These are phyloP conservation scores for Clusia tigrina DNA, from an alignment of 2,888 invertebrate genomes.

Conservation along the genomic window DNA sequence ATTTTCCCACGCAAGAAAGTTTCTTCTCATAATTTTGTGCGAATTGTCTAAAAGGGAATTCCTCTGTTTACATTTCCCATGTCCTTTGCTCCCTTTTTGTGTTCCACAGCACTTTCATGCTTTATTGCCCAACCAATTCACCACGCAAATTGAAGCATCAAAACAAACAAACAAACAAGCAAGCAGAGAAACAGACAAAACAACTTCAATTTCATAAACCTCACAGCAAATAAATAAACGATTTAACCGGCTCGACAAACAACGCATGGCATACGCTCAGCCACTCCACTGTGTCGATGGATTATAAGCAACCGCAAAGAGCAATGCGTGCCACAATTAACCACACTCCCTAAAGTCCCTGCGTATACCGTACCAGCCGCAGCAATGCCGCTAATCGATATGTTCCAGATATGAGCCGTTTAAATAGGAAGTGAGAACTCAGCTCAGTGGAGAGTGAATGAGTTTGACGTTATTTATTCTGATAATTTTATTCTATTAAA, in stretches of 20 bases:
- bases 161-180: slow-evolving; percentile 58
- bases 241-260: neutral
- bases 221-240: slow-evolving; percentile 65
- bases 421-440: too few relatives aligned
- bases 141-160: slow-evolving; percentile 69
- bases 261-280: too few relatives aligned
- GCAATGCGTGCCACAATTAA: slow-evolving; percentile 29
- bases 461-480: too few relatives aligned
- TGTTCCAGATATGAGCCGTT: slow-evolving; percentile 46
- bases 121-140: neutral
- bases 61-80: neutral
- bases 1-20: too few relatives aligned
- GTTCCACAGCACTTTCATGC: neutral
- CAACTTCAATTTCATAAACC: slow-evolving; percentile 4
- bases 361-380: slow-evolving; percentile 36
- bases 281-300: neutral
- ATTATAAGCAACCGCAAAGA: neutral
- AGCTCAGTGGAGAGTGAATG: too few relatives aligned
- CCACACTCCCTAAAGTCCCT: slow-evolving; percentile 34
- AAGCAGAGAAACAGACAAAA: slow-evolving; percentile 12
- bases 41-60: too few relatives aligned
- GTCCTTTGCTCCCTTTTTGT: neutral
- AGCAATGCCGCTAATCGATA: slow-evolving; percentile 53
- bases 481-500: too few relatives aligned
- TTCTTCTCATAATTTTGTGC: too few relatives aligned